These are phyloP conservation scores for Procambarus clarkii DNA, from an alignment of 1,140 invertebrate species.

Conservation along the genomic window DNA sequence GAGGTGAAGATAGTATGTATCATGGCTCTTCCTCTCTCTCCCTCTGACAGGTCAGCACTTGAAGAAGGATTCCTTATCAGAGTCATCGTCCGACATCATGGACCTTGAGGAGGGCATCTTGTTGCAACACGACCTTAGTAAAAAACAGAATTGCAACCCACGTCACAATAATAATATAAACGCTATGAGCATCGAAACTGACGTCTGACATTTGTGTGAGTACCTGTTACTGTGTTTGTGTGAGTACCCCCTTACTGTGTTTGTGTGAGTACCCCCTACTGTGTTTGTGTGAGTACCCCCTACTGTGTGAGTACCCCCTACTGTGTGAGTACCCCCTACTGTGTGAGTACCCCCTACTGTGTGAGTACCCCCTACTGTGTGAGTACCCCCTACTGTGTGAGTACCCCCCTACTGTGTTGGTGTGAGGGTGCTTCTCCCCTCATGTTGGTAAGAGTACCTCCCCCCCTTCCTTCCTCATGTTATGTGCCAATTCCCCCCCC, in stretches of 20 bases:
- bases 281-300: too few relatives aligned
- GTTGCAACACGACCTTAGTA: constrained; percentile 83
- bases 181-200: constrained; percentile 94
- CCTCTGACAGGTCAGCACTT: constrained; percentile 85
- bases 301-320: too few relatives aligned
- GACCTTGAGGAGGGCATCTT: constrained; percentile 94
- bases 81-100: constrained; percentile 96
- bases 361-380: too few relatives aligned
- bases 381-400: too few relatives aligned
- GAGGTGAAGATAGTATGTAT: neutral
- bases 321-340: too few relatives aligned
- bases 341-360: too few relatives aligned
- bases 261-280: too few relatives aligned
- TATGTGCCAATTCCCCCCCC: too few relatives aligned
- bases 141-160: constrained; percentile 88
- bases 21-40: neutral
- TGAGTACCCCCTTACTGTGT: neutral
- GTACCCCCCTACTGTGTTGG: too few relatives aligned
- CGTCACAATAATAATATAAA: constrained; percentile 92
- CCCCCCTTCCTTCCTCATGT: too few relatives aligned
- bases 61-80: constrained; percentile 91
- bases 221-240: constrained; percentile 44
- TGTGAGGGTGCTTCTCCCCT: too few relatives aligned
- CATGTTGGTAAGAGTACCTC: too few relatives aligned
- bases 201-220: constrained; percentile 96